These are phyloP conservation scores for Cerastis leucographa DNA, from an alignment of 2,888 invertebrate species.

Conservation along the genomic window DNA sequence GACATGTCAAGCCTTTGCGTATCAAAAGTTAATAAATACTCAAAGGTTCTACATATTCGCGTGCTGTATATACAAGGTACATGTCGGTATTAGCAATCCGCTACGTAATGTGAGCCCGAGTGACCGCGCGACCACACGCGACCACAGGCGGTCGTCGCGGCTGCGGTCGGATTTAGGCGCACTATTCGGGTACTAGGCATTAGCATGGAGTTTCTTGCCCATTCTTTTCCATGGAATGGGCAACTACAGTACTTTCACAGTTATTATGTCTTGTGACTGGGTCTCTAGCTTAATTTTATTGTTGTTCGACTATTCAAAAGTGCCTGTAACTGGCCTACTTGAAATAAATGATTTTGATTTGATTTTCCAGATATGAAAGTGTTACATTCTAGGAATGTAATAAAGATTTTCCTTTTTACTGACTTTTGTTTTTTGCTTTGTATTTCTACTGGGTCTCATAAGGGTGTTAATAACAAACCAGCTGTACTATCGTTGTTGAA, in stretches of 20 bases:
- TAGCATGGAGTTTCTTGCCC: too few relatives aligned
- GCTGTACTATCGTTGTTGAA: background rate
- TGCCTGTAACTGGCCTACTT: too few relatives aligned
- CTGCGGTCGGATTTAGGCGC: conserved; percentile 42
- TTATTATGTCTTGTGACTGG: too few relatives aligned
- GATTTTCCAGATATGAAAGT: background rate
- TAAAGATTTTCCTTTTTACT: background rate
- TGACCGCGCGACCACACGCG: conserved; percentile 27
- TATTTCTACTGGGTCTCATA: background rate
- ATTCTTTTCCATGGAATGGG: too few relatives aligned
- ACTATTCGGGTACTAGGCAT: conserved; percentile 27
- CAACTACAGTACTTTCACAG: too few relatives aligned
- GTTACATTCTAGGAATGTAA: background rate
- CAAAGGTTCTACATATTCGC: background rate
- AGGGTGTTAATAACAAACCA: background rate
- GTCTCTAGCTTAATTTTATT: too few relatives aligned
- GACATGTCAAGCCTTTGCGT: too few relatives aligned
- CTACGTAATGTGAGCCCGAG: conserved; percentile 33
- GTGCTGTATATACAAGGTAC: background rate
- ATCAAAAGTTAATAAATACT: background rate
- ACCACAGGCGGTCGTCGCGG: conserved; percentile 1
- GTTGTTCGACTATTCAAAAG: too few relatives aligned
- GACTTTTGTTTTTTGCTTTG: background rate
- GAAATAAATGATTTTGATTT: too few relatives aligned
- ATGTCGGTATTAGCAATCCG: background rate